A percentile compares a stretch with the other conserved stretches of the same genome.
phyloP scores from a whole-genome alignment of 2,113 vertebrate genomes.

The Guaruba guarouba region DNA sequence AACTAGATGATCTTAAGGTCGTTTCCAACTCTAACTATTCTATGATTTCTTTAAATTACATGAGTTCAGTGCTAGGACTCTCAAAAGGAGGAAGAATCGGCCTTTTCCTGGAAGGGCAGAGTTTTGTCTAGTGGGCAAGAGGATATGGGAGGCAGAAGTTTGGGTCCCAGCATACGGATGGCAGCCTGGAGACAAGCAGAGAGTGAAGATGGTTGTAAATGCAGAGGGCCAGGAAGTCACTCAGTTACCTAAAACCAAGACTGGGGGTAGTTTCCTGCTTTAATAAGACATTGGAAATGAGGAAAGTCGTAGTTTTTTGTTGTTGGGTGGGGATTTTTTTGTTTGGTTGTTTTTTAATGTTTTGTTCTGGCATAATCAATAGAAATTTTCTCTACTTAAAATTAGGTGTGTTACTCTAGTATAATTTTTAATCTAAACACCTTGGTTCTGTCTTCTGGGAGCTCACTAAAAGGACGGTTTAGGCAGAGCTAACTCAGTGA shows the following conservation, averaged over 20 bases:
- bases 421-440: not conserved
- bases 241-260: not conserved
- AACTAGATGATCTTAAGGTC: no score
- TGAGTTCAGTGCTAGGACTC: not conserved
- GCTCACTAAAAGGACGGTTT: not conserved
- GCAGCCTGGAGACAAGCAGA: not conserved
- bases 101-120: not conserved
- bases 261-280: not conserved
- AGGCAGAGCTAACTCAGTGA: not conserved
- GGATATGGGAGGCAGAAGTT: not conserved
- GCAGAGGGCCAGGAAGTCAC: not conserved
- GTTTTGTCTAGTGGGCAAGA: not conserved
- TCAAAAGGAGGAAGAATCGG: not conserved
- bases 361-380: not conserved
- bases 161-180: not conserved
- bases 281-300: not conserved
- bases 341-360: rapidly evolving
- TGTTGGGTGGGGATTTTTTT: not conserved
- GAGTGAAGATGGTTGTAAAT: not conserved
- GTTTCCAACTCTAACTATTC: no score
- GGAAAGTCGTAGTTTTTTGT: not conserved
- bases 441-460: not conserved
- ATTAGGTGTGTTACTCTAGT: not conserved
- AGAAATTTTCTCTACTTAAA: not conserved
- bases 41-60: not conserved